phyloP scores from a whole-genome alignment of 2,797 vertebrate species.

The Rousettus madagascariensis region DNA sequence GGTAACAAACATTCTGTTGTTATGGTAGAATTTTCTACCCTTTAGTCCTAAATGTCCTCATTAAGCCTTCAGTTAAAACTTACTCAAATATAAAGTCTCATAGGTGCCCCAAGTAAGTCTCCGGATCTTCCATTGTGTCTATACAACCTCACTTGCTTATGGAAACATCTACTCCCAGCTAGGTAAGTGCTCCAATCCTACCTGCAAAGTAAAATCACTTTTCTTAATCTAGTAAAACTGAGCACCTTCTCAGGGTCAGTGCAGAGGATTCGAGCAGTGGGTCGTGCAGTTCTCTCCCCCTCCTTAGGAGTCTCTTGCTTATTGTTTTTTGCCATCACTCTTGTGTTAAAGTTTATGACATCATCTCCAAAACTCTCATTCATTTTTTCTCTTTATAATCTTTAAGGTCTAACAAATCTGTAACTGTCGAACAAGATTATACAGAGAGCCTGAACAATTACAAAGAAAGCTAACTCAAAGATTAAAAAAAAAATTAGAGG shows the following conservation, averaged over 20 bases:
- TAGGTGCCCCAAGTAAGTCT: not conserved
- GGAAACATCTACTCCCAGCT: not conserved
- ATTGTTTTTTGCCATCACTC: not conserved
- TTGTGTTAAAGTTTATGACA: not conserved
- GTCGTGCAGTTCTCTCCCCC: not conserved
- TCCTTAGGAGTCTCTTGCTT: not conserved
- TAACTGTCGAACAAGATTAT: not conserved
- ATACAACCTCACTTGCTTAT: not conserved
- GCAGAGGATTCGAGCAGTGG: not conserved
- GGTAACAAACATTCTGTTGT: not conserved
- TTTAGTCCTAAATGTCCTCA: not conserved
- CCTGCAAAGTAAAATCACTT: not conserved
- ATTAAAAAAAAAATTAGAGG: not conserved
- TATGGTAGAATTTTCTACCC: not conserved
- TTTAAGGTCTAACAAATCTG: not conserved
- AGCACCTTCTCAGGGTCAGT: not conserved
- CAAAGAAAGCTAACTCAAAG: not conserved
- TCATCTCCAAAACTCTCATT: not conserved
- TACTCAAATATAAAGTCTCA: not conserved
- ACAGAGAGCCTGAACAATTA: not conserved
- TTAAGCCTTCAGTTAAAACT: not conserved
- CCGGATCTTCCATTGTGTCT: not conserved
- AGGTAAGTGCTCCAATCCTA: not conserved
- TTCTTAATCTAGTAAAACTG: not conserved
- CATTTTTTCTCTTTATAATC: not conserved